These are phyloP conservation scores for Odontocerum albicorne DNA, from an alignment of 2,888 invertebrate species.

Conservation along the genomic window DNA sequence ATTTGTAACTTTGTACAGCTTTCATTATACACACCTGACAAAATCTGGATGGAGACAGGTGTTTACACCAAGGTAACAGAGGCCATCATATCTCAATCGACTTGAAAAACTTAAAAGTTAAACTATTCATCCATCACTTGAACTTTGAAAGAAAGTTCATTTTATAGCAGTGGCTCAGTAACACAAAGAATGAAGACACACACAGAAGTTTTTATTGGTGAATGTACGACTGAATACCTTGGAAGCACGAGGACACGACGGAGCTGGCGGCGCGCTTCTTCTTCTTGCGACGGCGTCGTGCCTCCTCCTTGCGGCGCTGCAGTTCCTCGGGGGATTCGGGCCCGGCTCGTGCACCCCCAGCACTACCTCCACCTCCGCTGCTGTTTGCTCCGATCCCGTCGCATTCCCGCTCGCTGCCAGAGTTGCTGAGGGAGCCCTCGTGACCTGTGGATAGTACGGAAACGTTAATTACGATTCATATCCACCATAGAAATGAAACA, in stretches of 20 bases:
- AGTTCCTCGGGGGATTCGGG: slow-evolving; percentile 65
- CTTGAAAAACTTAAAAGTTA: no score
- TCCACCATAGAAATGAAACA: no score
- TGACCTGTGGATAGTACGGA: slow-evolving; percentile 51
- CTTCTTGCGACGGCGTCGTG: slow-evolving; percentile 83
- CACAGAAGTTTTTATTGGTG: not conserved
- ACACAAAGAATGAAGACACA: no score
- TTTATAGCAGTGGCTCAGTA: no score
- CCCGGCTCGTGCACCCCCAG: slow-evolving; percentile 60
- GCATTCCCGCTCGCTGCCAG: slow-evolving; percentile 57
- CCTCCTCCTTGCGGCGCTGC: slow-evolving; percentile 83
- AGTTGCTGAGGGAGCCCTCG: slow-evolving; percentile 55
- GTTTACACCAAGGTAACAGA: no score
- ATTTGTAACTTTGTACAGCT: no score
- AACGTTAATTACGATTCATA: no score
- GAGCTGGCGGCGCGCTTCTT: slow-evolving; percentile 90
- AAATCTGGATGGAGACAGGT: no score
- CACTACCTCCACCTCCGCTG: slow-evolving; percentile 51
- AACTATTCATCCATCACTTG: not conserved
- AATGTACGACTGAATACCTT: slow-evolving; percentile 64
- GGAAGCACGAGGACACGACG: slow-evolving; percentile 86
- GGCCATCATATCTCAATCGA: no score
- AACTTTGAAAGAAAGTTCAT: no score
- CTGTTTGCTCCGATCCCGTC: slow-evolving; percentile 50
- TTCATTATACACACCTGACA: no score